phyloP scores from a whole-genome alignment of 2,888 invertebrate species.

The Rhagophthalmus giganteus region DNA sequence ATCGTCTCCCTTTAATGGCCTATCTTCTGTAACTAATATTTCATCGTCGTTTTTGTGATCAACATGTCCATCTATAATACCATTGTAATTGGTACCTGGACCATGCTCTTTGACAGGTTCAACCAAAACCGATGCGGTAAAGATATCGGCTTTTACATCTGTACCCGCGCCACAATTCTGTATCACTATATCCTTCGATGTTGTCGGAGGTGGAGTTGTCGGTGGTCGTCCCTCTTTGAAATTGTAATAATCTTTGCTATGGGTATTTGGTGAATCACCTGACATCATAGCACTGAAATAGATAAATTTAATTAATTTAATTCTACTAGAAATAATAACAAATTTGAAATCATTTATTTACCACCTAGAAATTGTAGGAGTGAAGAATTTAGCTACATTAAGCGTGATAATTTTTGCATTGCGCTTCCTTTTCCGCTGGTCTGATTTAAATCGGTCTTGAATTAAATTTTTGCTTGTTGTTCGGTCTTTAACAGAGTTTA shows the following conservation, averaged over 20 bases:
- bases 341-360: too few species aligned
- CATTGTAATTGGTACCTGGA: constrained; percentile 17
- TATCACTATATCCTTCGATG: constrained; percentile 33
- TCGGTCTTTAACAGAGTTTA: too few species aligned
- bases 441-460: neutral
- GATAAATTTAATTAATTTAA: neutral
- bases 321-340: too few species aligned
- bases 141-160: constrained; percentile 19
- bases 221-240: constrained; percentile 36
- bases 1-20: constrained; percentile 26
- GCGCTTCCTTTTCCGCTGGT: too few species aligned
- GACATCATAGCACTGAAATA: constrained; percentile 47
- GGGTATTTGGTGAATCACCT: constrained; percentile 41
- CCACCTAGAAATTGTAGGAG: too few species aligned
- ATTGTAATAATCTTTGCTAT: constrained; percentile 34
- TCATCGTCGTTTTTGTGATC: constrained; percentile 20
- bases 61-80: constrained; percentile 5
- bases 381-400: too few species aligned
- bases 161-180: constrained; percentile 14
- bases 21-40: constrained; percentile 18
- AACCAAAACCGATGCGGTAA: constrained; percentile 21
- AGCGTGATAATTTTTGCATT: too few species aligned
- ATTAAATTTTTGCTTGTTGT: neutral
- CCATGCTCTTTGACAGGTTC: constrained; percentile 31
- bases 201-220: constrained; percentile 42